phyloP scores from a whole-genome alignment of 1,140 invertebrate genomes.

The Andrena cerasifolii region DNA sequence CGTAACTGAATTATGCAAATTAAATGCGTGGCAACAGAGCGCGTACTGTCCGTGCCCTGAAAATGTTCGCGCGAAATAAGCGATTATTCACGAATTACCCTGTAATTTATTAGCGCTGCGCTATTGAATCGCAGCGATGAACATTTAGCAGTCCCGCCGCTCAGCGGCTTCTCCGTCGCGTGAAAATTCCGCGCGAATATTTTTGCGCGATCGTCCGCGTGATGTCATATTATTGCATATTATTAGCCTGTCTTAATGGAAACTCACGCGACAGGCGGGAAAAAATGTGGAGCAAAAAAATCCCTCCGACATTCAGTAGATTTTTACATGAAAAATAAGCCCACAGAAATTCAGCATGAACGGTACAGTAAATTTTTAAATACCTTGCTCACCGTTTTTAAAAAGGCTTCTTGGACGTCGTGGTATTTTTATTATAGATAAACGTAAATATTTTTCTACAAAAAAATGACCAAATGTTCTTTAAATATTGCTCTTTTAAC shows the following conservation, averaged over 20 bases:
- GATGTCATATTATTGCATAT: background rate
- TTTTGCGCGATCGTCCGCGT: background rate
- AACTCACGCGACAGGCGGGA: too few relatives aligned
- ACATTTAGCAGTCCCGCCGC: background rate
- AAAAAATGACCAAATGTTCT: too few relatives aligned
- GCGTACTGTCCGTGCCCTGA: slow-evolving; percentile 14
- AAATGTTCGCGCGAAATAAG: slow-evolving; percentile 48
- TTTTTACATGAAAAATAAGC: too few relatives aligned
- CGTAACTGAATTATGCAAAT: slow-evolving; percentile 57
- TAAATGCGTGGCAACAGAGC: slow-evolving; percentile 36
- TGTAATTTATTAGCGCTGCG: slow-evolving; percentile 38
- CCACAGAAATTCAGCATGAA: too few relatives aligned
- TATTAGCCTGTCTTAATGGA: slow-evolving; percentile 1
- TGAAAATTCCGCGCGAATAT: slow-evolving; percentile 26
- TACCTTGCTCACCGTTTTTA: too few relatives aligned
- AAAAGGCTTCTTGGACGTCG: too few relatives aligned
- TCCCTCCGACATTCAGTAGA: too few relatives aligned
- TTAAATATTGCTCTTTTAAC: too few relatives aligned
- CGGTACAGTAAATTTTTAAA: too few relatives aligned
- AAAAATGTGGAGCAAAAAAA: too few relatives aligned
- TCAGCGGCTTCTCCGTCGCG: background rate
- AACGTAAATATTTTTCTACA: too few relatives aligned
- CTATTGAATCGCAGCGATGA: background rate
- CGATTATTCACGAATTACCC: slow-evolving; percentile 57
- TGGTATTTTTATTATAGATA: too few relatives aligned